These are phyloP conservation scores for Bombus affinis DNA, from an alignment of 1,140 invertebrate species.

Conservation along the genomic window DNA sequence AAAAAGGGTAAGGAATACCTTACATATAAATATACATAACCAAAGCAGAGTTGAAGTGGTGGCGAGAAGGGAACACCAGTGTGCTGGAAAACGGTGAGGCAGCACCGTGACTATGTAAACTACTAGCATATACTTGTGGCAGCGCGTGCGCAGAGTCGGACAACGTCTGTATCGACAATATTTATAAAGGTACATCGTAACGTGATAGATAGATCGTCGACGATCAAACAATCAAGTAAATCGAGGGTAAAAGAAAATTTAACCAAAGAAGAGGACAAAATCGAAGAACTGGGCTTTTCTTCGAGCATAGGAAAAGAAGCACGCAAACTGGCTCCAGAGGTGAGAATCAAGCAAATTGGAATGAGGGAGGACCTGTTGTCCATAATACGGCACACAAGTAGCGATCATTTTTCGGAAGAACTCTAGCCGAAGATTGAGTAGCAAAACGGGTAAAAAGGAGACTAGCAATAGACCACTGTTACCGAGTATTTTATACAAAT, in stretches of 20 bases:
- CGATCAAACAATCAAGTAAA: neutral
- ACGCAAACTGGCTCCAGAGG: conserved; percentile 82
- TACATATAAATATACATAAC: neutral
- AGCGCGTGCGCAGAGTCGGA: conserved; percentile 58
- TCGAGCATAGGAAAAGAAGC: conserved; percentile 59
- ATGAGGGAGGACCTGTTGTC: conserved; percentile 82
- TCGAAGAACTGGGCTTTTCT: conserved; percentile 39
- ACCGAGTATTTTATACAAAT: conserved; percentile 46
- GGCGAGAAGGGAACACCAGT: conserved; percentile 16
- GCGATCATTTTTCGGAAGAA: conserved; percentile 82
- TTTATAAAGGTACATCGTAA: neutral
- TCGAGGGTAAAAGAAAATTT: neutral
- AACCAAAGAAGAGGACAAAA: neutral
- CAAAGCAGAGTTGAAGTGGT: neutral
- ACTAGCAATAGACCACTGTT: conserved; percentile 19
- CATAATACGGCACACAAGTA: conserved; percentile 82
- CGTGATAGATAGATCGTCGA: neutral
- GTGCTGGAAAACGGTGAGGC: conserved; percentile 8
- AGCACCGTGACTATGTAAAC: conserved; percentile 68
- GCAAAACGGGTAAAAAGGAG: conserved; percentile 4
- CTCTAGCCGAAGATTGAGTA: conserved; percentile 72
- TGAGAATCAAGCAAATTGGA: conserved; percentile 82
- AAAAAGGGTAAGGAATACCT: neutral
- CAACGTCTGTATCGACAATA: conserved; percentile 16
- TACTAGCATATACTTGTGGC: conserved; percentile 38